phyloP scores from a whole-genome alignment of 2,888 invertebrate species.

The Trimorus sp. region DNA sequence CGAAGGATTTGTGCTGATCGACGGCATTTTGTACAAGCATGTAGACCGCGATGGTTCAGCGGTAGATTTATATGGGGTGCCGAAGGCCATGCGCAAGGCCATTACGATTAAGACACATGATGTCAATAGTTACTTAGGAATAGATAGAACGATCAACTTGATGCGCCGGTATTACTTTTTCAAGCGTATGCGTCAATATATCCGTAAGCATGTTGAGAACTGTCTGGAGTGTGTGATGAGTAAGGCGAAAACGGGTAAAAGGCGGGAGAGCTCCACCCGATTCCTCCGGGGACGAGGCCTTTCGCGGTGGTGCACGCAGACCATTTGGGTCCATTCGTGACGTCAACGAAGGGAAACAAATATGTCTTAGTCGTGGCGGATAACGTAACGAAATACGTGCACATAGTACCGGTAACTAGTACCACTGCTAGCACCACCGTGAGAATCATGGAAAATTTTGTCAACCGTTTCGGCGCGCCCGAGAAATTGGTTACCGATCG shows the following conservation, averaged over 20 bases:
- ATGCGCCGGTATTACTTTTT: neutral
- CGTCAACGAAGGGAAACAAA: neutral
- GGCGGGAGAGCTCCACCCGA: neutral
- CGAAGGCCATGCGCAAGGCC: neutral
- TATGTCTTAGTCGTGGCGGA: neutral
- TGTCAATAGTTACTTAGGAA: neutral
- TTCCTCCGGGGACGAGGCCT: neutral
- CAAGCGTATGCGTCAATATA: neutral
- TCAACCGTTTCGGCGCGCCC: neutral
- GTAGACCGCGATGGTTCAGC: neutral
- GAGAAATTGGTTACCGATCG: neutral
- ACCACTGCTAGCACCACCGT: neutral
- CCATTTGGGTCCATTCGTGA: neutral
- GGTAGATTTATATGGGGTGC: neutral
- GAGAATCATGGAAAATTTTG: neutral
- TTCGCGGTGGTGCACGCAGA: neutral
- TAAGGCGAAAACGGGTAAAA: neutral
- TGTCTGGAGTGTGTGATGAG: neutral
- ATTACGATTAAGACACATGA: neutral
- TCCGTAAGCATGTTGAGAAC: neutral
- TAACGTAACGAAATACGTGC: neutral
- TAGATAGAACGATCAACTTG: neutral
- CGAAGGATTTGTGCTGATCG: neutral
- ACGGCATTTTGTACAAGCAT: neutral
- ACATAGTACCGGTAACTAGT: neutral